Conservation (phyloP, 92 coral and sea anemone species). For the Epizoanthus scotinus region DNA sequence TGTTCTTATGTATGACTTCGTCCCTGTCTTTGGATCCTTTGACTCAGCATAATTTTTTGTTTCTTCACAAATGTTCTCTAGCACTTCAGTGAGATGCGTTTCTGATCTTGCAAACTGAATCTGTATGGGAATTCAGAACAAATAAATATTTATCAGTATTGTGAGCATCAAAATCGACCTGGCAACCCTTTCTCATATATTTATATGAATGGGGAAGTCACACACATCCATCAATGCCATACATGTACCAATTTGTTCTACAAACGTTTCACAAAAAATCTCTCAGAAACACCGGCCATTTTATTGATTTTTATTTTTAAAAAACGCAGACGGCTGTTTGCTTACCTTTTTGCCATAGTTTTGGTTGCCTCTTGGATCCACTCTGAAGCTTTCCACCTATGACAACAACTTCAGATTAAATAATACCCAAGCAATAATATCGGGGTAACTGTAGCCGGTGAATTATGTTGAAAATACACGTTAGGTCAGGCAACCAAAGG, state of each 20-base stretch:
- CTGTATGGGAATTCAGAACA: conserved; percentile 42
- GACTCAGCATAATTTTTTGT: conserved; percentile 96
- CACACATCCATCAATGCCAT: no score
- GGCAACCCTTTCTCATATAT: background rate
- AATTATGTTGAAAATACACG: no score
- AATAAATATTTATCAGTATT: background rate
- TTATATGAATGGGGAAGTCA: no score
- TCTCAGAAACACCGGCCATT: no score
- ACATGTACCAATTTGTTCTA: no score
- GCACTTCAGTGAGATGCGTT: conserved; percentile 88
- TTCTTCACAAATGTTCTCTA: conserved; percentile 86
- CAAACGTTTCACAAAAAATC: no score
- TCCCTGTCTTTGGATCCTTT: conserved; percentile 82
- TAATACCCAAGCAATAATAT: no score
- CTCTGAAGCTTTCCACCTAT: conserved; percentile 94
- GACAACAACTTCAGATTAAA: background rate
- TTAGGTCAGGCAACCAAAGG: no score
- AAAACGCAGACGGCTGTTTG: background rate
- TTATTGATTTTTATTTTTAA: background rate
- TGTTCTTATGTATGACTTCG: conserved; percentile 81
- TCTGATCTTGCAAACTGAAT: conserved; percentile 94
- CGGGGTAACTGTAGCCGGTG: no score
- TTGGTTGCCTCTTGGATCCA: conserved; percentile 94
- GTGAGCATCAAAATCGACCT: background rate
- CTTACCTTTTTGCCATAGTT: conserved; percentile 80